Evolutionary conservation across 2,113 vertebrate genomes (phyloP).

Genomic region (Ia io): DNA sequence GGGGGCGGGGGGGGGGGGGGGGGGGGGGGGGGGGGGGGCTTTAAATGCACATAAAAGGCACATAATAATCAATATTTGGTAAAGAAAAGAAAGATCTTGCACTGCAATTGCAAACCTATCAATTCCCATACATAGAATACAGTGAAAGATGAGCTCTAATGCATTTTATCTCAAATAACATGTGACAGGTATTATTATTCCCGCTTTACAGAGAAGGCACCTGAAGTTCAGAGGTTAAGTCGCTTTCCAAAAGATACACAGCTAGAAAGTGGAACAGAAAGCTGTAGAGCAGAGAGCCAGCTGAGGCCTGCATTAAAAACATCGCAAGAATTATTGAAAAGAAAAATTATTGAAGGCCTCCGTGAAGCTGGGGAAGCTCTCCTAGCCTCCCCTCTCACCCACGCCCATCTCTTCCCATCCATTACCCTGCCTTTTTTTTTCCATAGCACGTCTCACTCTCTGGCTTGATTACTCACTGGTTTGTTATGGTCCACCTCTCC

Average conservation of each 20-base stretch:
- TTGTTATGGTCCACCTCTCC: neutral
- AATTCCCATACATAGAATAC: neutral
- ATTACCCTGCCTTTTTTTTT: neutral
- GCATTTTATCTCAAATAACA: neutral
- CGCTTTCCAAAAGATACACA: neutral
- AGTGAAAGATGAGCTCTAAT: neutral
- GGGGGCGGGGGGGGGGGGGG: neutral
- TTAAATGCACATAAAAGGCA: neutral
- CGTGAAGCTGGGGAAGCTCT: neutral
- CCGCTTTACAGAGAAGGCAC: neutral
- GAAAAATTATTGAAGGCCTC: neutral
- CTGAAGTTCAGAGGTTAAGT: slow-evolving; percentile 26
- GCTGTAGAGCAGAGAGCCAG: neutral
- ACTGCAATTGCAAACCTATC: neutral
- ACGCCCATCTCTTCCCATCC: neutral
- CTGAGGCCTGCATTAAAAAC: neutral
- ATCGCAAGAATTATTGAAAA: neutral
- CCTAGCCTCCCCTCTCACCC: neutral
- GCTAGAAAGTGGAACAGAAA: neutral
- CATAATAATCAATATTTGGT: neutral
- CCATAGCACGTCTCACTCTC: neutral
- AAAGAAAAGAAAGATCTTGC: neutral
- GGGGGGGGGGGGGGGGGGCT: neutral
- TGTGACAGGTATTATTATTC: neutral
- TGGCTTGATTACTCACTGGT: neutral